Conservation (phyloP, 2,797 vertebrate genomes). For the Danio kyathit region DNA sequence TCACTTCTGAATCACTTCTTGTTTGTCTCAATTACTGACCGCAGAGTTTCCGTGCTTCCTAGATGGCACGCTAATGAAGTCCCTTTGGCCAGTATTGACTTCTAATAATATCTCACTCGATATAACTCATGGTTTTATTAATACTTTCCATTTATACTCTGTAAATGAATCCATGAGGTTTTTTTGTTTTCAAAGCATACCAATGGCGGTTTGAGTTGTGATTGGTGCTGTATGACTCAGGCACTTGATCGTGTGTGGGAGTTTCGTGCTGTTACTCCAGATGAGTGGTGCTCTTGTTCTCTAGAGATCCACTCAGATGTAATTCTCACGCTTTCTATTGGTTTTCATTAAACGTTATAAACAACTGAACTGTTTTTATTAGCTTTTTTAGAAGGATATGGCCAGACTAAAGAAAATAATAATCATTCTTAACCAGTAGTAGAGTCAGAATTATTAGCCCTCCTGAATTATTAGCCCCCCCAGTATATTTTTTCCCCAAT, state of each 20-base stretch:
- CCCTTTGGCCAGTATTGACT: not conserved
- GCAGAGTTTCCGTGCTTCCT: not conserved
- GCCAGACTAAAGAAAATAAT: not conserved
- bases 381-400: not conserved
- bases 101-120: not conserved
- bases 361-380: slow-evolving; percentile 17
- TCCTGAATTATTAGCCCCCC: too few relatives aligned
- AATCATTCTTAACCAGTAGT: not conserved
- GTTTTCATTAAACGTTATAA: slow-evolving; percentile 23
- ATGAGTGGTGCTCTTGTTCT: slow-evolving; percentile 23
- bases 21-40: slow-evolving; percentile 30
- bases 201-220: not conserved
- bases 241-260: slow-evolving; percentile 56
- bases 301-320: not conserved
- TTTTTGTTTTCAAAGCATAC: slow-evolving; percentile 22
- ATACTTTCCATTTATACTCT: slow-evolving; percentile 11
- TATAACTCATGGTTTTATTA: not conserved
- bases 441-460: too few relatives aligned
- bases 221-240: slow-evolving; percentile 9
- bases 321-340: slow-evolving; percentile 1
- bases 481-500: too few relatives aligned
- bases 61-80: not conserved
- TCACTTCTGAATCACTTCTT: slow-evolving; percentile 36
- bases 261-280: slow-evolving; percentile 18
- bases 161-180: not conserved